Base-by-base conservation (phyloP, 1,140 invertebrate genomes). In the Conus ventricosus region DNA sequence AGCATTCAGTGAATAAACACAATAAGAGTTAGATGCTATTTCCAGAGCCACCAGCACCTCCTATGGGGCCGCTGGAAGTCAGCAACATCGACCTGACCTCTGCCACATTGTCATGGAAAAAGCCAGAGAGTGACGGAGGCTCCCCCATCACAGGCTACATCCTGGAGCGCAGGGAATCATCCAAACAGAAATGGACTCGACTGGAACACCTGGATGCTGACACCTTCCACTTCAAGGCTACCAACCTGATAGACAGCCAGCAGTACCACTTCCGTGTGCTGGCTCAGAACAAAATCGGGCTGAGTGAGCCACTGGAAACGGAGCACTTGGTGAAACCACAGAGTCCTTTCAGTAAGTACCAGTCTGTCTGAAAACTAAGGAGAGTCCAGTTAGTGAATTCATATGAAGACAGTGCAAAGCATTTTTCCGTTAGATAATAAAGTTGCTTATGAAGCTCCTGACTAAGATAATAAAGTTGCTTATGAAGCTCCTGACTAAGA, bases 241-340 rank as follows among this genome's bases (percentile, higher is more conserved):
- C 89, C 23, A 92, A 90, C 80, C 92, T 94, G 5, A 89, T 90
- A 10, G 91, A 91, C 82, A 90, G 91, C 83, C 89, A 88, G 57
- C 91, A 94, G 83, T 99, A 99, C 95, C 97, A 97, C 92, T 99
- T 99, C 96, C 96, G 98, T 86, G 96, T 99, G 0, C 96, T 97
- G 78, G 99, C 99, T 57, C 99, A 99, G 95, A 99, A 99, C 96
- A 98, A 99, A 92, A 99, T 99, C 92, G 99, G 99, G 4, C 95
- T 98, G 13, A 98, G 98, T 54, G 97, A 99, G 87, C 98, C 98
- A 51, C 94, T 99, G 11, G 97, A 98, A 90, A 97, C 97, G 88
- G 96, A 97, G n/a, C 97, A 97, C 97, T 90, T 98, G 8, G 97
- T 99, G 92, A 97, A 97, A 90, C 97, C 98, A 0, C 98, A 98